phyloP scores from a whole-genome alignment of 2,113 vertebrate species.

The Carassius carassius region DNA sequence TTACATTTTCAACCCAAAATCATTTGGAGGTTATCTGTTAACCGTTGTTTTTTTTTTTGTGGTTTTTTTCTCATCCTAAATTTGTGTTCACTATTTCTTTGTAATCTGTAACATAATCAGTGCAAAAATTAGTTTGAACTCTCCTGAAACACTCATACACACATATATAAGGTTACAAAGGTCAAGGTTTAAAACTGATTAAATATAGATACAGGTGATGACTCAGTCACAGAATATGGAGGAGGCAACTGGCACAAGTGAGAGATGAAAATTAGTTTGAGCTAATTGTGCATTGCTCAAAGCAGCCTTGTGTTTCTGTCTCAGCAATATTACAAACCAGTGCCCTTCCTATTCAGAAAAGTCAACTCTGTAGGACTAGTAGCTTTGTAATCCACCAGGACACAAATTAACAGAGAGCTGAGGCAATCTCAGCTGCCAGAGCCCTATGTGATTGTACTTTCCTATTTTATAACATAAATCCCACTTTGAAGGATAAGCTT shows the following conservation, averaged over 20 bases:
- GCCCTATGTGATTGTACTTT: background rate
- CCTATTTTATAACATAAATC: background rate
- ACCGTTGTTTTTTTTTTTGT: no score
- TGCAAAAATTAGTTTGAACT: background rate
- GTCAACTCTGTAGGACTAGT: background rate
- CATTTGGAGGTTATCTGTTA: background rate
- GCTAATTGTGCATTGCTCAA: background rate
- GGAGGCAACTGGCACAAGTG: background rate
- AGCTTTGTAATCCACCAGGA: constrained; percentile 13
- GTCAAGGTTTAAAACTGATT: background rate
- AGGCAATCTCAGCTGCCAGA: no score
- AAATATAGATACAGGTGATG: background rate
- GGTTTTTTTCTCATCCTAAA: background rate
- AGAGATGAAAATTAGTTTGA: background rate
- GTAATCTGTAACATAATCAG: background rate
- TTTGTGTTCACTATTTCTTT: background rate
- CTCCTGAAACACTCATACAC: background rate
- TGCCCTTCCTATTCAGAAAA: background rate
- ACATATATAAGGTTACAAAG: background rate
- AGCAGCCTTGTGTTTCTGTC: background rate
- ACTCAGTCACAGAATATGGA: background rate
- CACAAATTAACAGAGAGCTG: constrained; percentile 7
- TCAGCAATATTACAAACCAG: background rate
- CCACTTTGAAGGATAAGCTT: constrained; percentile 17
- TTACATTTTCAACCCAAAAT: background rate